Base-by-base conservation (phyloP, 2,888 invertebrate genomes). In the Andricus quercusramuli region DNA sequence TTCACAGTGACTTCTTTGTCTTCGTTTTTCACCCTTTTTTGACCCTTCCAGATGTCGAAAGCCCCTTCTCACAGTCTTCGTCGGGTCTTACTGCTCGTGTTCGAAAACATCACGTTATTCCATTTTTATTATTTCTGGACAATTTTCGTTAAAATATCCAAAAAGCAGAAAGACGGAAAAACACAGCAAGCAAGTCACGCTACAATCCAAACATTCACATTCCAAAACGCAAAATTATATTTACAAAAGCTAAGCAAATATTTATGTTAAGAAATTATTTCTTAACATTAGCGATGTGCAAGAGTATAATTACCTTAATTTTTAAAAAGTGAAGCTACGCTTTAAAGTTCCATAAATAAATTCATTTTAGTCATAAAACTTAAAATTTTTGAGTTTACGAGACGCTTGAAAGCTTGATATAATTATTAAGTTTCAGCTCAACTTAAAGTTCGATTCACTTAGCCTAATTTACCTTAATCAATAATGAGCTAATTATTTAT, bases 51-150 rank as follows among this genome's bases (percentile, higher is more conserved):
- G 44, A 62, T 17, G 37, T n/a, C 25, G 70, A n/a, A 79, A 70
- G 65, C 77, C 74, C 65, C 68, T 59, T 51, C 79, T 80, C 77
- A 81, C 79, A 83, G 79, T 81, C 79, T 80, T 78, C 81, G 22
- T 37, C 64, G 80, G 74, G 80, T 83, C 81, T 86, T 87, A 86
- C 86, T 86, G 85, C 74, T 84, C 83, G 78, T 44, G 64, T 70
- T 37, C 62, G 82, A 84, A 87, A 81, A 86, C 37, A 79, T 68
- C 79, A 81, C 79, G 79, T 80, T 84, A 85, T 85, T 86, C 66
- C 51, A 76, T 65, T 68, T 56, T 59, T 41, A 62, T 74, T 79
- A 70, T 70, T 70, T 74, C 25, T 47, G 15, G 17, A 8, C n/a
- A 68, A 20, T 64, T 37, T 59, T 59, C 15, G 6, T 32, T 66